These are phyloP conservation scores for Lordiphosa mommai DNA, from an alignment of 1,140 invertebrate species.

Conservation along the genomic window DNA sequence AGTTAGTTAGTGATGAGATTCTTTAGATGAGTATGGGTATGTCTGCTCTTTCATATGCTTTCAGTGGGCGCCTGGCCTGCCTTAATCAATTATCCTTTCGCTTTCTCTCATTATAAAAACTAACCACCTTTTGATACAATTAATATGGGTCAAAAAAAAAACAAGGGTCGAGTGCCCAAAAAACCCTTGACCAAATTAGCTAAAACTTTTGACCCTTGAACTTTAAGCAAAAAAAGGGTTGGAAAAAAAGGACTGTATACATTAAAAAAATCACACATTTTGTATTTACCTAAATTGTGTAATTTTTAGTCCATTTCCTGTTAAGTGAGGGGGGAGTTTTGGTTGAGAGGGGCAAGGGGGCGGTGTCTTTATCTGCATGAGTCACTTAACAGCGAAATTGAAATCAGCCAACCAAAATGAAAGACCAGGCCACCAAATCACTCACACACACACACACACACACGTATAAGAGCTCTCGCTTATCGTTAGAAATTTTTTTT, in stretches of 20 bases:
- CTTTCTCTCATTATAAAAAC: too few species aligned
- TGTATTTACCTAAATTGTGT: too few species aligned
- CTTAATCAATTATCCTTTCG: too few species aligned
- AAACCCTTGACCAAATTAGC: constrained; percentile 14
- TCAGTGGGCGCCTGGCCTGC: too few species aligned
- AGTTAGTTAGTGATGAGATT: too few species aligned
- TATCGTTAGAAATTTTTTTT: constrained; percentile 26
- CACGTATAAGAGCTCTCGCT: constrained; percentile 2
- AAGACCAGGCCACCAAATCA: constrained; percentile 28
- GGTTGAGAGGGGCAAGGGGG: neutral
- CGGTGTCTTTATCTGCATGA: constrained; percentile 44
- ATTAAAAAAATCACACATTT: too few species aligned
- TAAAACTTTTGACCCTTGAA: constrained; percentile 20
- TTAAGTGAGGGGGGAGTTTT: neutral
- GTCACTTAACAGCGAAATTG: constrained; percentile 42
- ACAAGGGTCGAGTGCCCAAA: constrained; percentile 1
- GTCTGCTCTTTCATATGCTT: too few species aligned
- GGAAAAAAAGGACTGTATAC: too few species aligned
- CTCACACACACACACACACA: constrained; percentile 4
- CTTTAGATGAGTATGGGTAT: too few species aligned
- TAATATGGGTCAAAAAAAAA: constrained; percentile 20
- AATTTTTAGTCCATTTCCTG: too few species aligned
- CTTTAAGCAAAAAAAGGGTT: neutral
- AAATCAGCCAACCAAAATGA: constrained; percentile 68
- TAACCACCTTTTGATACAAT: neutral